Conservation (phyloP, 37 sponge, comb jelly and placozoan genomes). For the Chondrosia reniformis region DNA sequence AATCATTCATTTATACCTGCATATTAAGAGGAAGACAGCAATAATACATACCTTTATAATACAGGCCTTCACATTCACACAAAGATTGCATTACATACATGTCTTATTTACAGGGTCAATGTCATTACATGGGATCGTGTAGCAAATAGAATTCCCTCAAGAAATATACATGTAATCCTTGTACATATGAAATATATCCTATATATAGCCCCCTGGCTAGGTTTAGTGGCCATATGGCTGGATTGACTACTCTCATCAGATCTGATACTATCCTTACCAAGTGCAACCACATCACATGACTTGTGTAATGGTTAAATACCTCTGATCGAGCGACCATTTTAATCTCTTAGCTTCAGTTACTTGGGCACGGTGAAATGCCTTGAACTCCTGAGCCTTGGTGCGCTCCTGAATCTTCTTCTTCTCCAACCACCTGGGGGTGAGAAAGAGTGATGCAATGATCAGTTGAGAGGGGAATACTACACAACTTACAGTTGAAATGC, state of each 20-base stretch:
- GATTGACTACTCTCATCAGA: too few species aligned
- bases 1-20: too few species aligned
- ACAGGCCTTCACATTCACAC: background rate
- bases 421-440: background rate
- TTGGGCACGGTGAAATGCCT: background rate
- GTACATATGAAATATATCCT: too few species aligned
- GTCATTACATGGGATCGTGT: too few species aligned
- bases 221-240: too few species aligned
- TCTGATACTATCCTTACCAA: too few species aligned
- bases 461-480: background rate
- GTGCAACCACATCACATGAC: too few species aligned
- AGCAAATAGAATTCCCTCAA: too few species aligned
- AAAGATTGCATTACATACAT: background rate
- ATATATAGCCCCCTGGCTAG: too few species aligned
- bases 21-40: too few species aligned
- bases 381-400: constrained; percentile 8
- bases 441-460: background rate
- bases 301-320: background rate
- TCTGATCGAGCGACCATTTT: constrained; percentile 17
- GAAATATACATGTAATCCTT: too few species aligned
- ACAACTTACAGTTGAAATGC: constrained; percentile 53
- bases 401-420: constrained; percentile 4
- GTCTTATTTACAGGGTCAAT: background rate
- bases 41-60: too few species aligned
- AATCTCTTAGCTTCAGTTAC: background rate